Evolutionary conservation across 1,140 invertebrate species (phyloP), one percentile per base, ranked within the genome.

Genomic region (Apocrypta bakeri): DNA sequence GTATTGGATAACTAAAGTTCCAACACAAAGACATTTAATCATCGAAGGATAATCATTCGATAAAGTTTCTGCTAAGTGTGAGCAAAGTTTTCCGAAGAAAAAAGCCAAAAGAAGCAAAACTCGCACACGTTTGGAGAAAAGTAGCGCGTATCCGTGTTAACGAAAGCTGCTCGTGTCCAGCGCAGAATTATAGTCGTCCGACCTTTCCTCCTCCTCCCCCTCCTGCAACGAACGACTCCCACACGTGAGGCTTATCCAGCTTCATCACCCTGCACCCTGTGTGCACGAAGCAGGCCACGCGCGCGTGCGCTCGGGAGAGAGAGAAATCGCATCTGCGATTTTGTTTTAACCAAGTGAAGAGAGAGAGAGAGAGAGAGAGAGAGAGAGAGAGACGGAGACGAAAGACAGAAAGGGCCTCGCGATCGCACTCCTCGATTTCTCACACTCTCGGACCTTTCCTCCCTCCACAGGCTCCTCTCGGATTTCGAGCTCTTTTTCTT

Each of bases 391-490:
- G 33, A 74, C 29, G 63, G 76, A 64, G 71, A 56, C n/a, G 66
- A 42, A 48, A 64, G 83, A 74, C 29, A 29, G 79, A 63, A 48
- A 48, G 77, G 37, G 78, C 33, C 14, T 83, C 85, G 86, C 90
- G 91, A 92, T 92, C 89, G 89, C 84, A 88, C 88, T 90, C 90
- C 90, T 92, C 90, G 91, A 92, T 92, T 92, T 91, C 91, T 92
- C 91, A 90, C 91, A 91, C 90, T 91, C 88, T 56, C 79, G 33
- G 64, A 72, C 69, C 48, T 29, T 68, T n/a, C 4, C 69, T 82
- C 27, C 66, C 71, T 79, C 77, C 73, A 21, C 21, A 17, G 71
- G 29, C 37, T 78, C 83, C 81, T 79, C 73, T 79, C 42, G 61
- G 72, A 84, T 80, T 80, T 80, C 71, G 63, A 79, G n/a, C 42